Evolutionary conservation across 2,113 vertebrate genomes (phyloP).

Genomic region (Eleginops maclovinus): DNA sequence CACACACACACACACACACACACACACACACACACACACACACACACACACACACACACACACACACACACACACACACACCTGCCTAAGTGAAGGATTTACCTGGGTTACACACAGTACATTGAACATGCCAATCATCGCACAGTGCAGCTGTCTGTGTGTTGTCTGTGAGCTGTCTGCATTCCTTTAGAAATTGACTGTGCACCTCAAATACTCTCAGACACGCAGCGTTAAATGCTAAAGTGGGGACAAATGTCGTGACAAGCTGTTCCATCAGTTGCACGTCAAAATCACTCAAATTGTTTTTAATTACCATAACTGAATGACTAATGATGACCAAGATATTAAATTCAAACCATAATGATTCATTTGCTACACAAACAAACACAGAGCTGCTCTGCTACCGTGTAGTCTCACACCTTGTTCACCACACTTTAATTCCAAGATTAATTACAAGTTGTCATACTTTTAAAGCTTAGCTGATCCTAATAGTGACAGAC

Average conservation of each 20-base stretch:
- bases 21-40: not conserved
- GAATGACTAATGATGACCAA: constrained; percentile 59
- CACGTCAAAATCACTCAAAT: constrained; percentile 62
- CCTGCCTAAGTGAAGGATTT: constrained; percentile 78
- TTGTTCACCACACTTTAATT: constrained; percentile 27
- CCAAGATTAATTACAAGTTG: constrained; percentile 39
- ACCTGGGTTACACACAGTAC: constrained; percentile 75
- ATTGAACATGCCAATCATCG: constrained; percentile 79
- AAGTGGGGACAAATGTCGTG: constrained; percentile 69
- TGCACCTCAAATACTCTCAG: constrained; percentile 66
- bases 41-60: not conserved
- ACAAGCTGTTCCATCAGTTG: constrained; percentile 60
- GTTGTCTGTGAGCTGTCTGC: constrained; percentile 73
- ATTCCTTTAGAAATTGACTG: constrained; percentile 77
- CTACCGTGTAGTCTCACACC: constrained; percentile 22
- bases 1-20: not conserved
- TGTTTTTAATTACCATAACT: constrained; percentile 64
- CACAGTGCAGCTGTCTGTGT: constrained; percentile 72
- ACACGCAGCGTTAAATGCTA: constrained; percentile 60
- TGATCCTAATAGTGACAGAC: constrained; percentile 11
- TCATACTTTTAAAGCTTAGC: constrained; percentile 26
- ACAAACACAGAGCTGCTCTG: constrained; percentile 27
- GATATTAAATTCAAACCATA: constrained; percentile 32
- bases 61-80: constrained; percentile 58
- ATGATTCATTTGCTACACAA: constrained; percentile 34